Percentiles rank a stretch among this genome's conserved stretches.
Conservation (phyloP, 2,113 vertebrate species). For the Hipposideros armiger region DNA sequence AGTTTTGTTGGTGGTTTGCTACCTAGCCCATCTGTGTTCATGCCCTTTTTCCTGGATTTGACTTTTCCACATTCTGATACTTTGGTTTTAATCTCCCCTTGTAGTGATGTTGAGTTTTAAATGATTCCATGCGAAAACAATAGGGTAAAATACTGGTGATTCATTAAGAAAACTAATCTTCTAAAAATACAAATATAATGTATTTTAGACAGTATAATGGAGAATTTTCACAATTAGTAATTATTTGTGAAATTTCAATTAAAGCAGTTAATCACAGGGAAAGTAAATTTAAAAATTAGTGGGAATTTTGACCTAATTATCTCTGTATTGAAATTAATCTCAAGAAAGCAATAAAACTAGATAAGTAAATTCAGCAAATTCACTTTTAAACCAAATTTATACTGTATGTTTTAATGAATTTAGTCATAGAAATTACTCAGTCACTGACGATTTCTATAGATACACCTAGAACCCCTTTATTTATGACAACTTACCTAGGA, state of each 20-base stretch:
- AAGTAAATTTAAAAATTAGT: slow-evolving; percentile 62
- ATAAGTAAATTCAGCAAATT: slow-evolving; percentile 63
- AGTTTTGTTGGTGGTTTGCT: neutral
- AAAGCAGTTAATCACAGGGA: slow-evolving; percentile 72
- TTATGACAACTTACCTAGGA: neutral
- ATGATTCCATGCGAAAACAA: neutral
- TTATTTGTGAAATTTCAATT: slow-evolving; percentile 73
- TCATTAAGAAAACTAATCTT: neutral
- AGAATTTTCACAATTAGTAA: slow-evolving; percentile 26
- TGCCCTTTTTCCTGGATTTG: neutral
- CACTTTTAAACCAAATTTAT: slow-evolving; percentile 37
- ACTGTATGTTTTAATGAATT: slow-evolving; percentile 55
- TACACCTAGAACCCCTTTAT: neutral
- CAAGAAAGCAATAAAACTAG: slow-evolving; percentile 61
- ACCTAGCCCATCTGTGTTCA: neutral
- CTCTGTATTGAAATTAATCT: slow-evolving; percentile 63
- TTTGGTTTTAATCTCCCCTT: neutral
- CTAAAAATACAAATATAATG: neutral
- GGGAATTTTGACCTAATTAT: slow-evolving; percentile 61
- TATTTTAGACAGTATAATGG: neutral
- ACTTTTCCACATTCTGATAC: neutral
- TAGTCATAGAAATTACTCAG: slow-evolving; percentile 42
- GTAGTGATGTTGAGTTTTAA: neutral
- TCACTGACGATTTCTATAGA: slow-evolving; percentile 23
- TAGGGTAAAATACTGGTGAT: neutral